phyloP scores from a whole-genome alignment of 2,888 invertebrate species.

The Acleris holmiana region DNA sequence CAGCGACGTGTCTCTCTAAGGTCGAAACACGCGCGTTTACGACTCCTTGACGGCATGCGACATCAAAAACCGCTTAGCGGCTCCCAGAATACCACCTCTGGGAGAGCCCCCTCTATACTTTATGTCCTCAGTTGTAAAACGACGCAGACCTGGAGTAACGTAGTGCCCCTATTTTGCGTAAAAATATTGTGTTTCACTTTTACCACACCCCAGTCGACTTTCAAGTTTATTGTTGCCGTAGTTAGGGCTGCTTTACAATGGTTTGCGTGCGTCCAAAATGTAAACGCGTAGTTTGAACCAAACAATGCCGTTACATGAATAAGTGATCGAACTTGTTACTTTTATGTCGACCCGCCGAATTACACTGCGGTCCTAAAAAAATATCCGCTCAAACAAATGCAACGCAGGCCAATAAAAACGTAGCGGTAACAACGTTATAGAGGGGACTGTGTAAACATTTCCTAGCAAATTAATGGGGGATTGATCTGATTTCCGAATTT shows the following conservation, averaged over 20 bases:
- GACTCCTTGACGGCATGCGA: slow-evolving; percentile 58
- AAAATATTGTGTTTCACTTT: slow-evolving; percentile 27
- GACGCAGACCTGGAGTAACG: slow-evolving; percentile 50
- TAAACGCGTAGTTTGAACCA: slow-evolving; percentile 1
- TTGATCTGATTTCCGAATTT: slow-evolving; percentile 79
- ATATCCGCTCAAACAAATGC: slow-evolving; percentile 37
- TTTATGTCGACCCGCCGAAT: slow-evolving; percentile 16
- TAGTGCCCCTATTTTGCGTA: slow-evolving; percentile 20
- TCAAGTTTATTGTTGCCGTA: neutral
- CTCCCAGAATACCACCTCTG: slow-evolving; percentile 59
- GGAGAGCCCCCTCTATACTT: slow-evolving; percentile 47
- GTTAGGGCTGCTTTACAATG: neutral
- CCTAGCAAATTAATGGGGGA: slow-evolving; percentile 72
- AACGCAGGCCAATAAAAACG: slow-evolving; percentile 61
- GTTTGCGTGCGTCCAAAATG: neutral
- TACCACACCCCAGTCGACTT: slow-evolving; percentile 8
- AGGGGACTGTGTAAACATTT: slow-evolving; percentile 66
- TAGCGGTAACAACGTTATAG: slow-evolving; percentile 57
- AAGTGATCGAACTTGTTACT: slow-evolving; percentile 28
- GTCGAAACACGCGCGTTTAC: slow-evolving; percentile 58
- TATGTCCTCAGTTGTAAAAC: slow-evolving; percentile 60
- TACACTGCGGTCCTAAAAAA: slow-evolving; percentile 24
- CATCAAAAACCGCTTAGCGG: slow-evolving; percentile 73
- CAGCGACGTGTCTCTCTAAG: slow-evolving; percentile 39
- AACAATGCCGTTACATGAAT: slow-evolving; percentile 18